Percentiles rank a stretch among this genome's conserved stretches.
These are phyloP conservation scores for Menura novaehollandiae DNA, from an alignment of 2,113 vertebrate species.

Conservation along the genomic window DNA sequence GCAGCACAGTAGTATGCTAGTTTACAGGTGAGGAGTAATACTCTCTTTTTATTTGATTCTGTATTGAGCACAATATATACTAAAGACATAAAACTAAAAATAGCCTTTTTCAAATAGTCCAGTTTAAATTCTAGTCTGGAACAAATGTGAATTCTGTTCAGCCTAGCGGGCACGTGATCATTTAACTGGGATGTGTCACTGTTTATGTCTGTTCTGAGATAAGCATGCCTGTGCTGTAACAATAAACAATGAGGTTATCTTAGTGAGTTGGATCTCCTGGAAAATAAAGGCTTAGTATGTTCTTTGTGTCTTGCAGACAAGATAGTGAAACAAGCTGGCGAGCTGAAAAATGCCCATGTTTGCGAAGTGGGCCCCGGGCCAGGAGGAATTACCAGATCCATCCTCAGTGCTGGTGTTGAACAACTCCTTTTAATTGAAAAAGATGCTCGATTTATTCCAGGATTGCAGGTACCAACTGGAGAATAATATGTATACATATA, in stretches of 20 bases:
- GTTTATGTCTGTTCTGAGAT: constrained; percentile 8
- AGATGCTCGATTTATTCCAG: constrained; percentile 90
- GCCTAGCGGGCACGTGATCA: not conserved
- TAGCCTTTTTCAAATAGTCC: not conserved
- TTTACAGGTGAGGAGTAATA: not conserved
- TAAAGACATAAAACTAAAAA: not conserved
- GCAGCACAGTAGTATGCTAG: not conserved
- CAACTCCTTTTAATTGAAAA: constrained; percentile 94
- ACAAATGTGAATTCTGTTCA: not conserved
- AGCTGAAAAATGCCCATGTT: constrained; percentile 80
- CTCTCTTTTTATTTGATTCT: not conserved
- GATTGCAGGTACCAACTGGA: constrained; percentile 81
- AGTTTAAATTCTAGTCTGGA: not conserved
- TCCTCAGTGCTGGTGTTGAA: constrained; percentile 81
- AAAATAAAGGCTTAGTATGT: constrained; percentile 4
- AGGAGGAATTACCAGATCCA: constrained; percentile 92
- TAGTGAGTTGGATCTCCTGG: not conserved
- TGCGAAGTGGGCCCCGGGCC: constrained; percentile 97
- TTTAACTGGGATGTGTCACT: not conserved
- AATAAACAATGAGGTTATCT: constrained; percentile 26
- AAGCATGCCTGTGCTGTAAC: not conserved
- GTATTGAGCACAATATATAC: not conserved
- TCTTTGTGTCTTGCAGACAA: constrained; percentile 82
- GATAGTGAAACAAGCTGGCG: constrained; percentile 88
- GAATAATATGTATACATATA: not conserved